Evolutionary conservation across 1,140 invertebrate genomes (phyloP).

Genomic region (Procambarus virginalis): DNA sequence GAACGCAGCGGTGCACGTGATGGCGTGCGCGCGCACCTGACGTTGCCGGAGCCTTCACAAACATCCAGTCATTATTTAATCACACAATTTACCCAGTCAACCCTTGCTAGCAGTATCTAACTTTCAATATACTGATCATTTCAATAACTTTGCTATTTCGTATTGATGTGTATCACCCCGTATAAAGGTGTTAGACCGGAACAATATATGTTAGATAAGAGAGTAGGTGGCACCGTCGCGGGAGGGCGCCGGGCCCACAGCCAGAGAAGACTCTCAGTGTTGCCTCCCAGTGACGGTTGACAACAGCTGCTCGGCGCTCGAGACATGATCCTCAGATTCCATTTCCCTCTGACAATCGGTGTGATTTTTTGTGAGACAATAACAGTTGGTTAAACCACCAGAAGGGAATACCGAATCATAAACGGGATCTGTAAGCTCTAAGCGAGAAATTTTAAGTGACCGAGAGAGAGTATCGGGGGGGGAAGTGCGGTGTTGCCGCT

Average conservation of each 20-base stretch:
- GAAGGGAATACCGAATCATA: not conserved
- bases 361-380: conserved; percentile 30
- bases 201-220: not conserved
- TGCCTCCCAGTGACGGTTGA: conserved; percentile 26
- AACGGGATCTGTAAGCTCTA: not conserved
- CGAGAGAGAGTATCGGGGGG: conserved; percentile 56
- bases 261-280: conserved; percentile 17
- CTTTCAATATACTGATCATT: not conserved
- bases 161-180: not conserved
- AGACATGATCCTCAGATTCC: conserved; percentile 14
- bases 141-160: not conserved
- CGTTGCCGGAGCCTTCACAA: not conserved
- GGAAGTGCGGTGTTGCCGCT: conserved; percentile 44
- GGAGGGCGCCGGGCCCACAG: not conserved
- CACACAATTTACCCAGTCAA: not conserved
- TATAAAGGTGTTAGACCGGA: not conserved
- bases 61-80: not conserved
- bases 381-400: conserved; percentile 25
- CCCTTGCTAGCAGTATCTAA: not conserved
- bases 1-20: conserved; percentile 33
- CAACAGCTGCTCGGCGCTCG: not conserved
- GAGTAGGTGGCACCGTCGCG: not conserved
- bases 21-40: conserved; percentile 14
- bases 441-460: conserved; percentile 38
- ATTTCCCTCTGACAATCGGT: conserved; percentile 29